These are phyloP conservation scores for Crocuta crocuta DNA, from an alignment of 2,113 vertebrate species.

Conservation along the genomic window DNA sequence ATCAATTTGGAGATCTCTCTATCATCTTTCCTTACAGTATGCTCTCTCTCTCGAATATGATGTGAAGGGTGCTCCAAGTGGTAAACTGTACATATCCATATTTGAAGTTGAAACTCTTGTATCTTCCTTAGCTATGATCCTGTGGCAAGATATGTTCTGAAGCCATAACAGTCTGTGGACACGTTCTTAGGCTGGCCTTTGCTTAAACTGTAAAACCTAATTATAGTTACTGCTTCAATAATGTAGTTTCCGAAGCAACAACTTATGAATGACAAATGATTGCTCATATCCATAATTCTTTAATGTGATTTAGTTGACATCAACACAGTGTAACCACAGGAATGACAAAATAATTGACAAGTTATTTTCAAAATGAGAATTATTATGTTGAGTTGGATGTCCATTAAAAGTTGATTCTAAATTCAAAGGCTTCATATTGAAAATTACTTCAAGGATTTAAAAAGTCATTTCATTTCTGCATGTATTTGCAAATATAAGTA, in stretches of 20 bases:
- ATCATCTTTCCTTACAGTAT: not conserved
- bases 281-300: constrained; percentile 43
- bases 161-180: not conserved
- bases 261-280: constrained; percentile 43
- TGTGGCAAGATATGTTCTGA: not conserved
- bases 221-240: constrained; percentile 5
- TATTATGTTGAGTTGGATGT: constrained; percentile 43
- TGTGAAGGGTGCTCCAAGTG: not conserved
- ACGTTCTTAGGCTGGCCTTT: not conserved
- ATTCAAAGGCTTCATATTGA: not conserved
- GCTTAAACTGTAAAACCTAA: not conserved
- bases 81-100: not conserved
- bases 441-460: not conserved
- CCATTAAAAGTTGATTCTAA: constrained; percentile 45
- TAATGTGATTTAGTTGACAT: constrained; percentile 61
- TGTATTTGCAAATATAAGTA: not conserved
- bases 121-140: not conserved
- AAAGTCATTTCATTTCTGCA: not conserved
- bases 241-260: constrained; percentile 14
- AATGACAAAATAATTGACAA: constrained; percentile 71
- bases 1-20: not conserved
- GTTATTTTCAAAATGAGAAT: constrained; percentile 25
- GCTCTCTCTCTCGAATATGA: not conserved
- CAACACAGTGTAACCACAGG: constrained; percentile 38
- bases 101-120: not conserved